Percentiles rank a stretch among this genome's conserved stretches.
Conservation (phyloP, 2,797 vertebrate species). For the Anableps anableps region DNA sequence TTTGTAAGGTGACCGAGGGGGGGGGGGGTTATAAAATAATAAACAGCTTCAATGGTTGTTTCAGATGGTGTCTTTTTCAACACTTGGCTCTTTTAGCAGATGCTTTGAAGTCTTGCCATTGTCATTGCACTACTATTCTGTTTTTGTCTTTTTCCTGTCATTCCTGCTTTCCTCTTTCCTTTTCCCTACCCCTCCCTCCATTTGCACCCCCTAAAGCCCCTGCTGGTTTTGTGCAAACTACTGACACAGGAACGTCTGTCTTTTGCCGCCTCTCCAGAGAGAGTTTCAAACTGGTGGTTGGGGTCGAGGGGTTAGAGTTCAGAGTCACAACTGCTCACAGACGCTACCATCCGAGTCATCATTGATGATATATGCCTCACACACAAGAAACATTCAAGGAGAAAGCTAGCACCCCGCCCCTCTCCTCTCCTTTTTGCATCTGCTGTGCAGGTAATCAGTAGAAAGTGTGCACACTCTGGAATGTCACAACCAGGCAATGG, state of each 20-base stretch:
- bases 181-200: constrained; percentile 16
- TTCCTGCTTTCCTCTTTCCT: neutral
- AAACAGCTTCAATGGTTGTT: constrained; percentile 30
- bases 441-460: constrained; percentile 74
- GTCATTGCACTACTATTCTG: constrained; percentile 42
- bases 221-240: constrained; percentile 46
- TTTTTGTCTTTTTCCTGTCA: constrained; percentile 3
- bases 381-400: constrained; percentile 38
- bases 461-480: constrained; percentile 55
- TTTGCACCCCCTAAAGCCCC: constrained; percentile 55
- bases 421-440: constrained; percentile 48
- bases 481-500: constrained; percentile 53
- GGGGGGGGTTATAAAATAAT: neutral
- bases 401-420: constrained; percentile 47
- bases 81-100: constrained; percentile 35
- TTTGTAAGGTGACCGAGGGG: neutral
- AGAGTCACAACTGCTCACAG: constrained; percentile 71
- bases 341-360: constrained; percentile 67
- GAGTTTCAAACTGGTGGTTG: constrained; percentile 65
- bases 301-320: constrained; percentile 76
- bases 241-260: constrained; percentile 59
- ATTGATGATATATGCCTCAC: constrained; percentile 40
- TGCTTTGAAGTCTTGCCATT: constrained; percentile 64
- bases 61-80: constrained; percentile 56
- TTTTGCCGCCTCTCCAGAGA: constrained; percentile 60